Evolutionary conservation across 2,113 vertebrate genomes (phyloP).

Genomic region (Gallinago jamesoni): DNA sequence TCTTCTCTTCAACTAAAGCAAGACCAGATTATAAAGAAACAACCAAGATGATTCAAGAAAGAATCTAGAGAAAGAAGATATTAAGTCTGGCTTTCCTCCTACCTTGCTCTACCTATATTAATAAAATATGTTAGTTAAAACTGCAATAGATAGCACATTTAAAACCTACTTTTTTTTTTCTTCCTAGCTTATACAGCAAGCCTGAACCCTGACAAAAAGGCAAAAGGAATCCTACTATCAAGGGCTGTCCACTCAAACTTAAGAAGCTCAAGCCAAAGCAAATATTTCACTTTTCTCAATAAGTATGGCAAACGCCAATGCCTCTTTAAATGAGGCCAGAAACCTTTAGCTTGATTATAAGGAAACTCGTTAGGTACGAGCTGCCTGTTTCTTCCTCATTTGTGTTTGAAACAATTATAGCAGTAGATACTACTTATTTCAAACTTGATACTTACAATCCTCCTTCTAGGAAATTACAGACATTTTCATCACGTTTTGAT

Average conservation of each 20-base stretch:
- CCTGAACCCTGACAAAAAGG: neutral
- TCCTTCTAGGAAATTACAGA: conserved; percentile 98
- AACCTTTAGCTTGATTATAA: neutral
- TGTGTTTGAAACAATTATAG: neutral
- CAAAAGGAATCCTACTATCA: neutral
- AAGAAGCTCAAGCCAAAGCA: neutral
- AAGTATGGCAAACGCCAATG: neutral
- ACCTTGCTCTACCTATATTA: neutral
- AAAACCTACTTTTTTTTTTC: neutral
- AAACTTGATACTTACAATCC: conserved; percentile 88
- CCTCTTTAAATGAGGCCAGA: neutral
- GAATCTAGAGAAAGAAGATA: neutral
- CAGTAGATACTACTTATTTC: neutral
- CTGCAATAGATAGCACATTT: neutral
- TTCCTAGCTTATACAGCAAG: neutral
- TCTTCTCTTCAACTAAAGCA: neutral
- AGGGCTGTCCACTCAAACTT: neutral
- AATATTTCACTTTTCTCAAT: neutral
- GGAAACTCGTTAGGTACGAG: neutral
- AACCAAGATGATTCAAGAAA: neutral
- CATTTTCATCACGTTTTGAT: conserved; percentile 97
- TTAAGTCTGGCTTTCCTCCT: neutral
- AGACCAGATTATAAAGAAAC: neutral
- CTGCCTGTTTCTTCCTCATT: neutral
- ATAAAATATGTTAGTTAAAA: neutral